A percentile compares a stretch with the other conserved stretches of the same genome.
Conservation (phyloP, 2,113 vertebrate genomes). For the Prionailurus bengalensis region DNA sequence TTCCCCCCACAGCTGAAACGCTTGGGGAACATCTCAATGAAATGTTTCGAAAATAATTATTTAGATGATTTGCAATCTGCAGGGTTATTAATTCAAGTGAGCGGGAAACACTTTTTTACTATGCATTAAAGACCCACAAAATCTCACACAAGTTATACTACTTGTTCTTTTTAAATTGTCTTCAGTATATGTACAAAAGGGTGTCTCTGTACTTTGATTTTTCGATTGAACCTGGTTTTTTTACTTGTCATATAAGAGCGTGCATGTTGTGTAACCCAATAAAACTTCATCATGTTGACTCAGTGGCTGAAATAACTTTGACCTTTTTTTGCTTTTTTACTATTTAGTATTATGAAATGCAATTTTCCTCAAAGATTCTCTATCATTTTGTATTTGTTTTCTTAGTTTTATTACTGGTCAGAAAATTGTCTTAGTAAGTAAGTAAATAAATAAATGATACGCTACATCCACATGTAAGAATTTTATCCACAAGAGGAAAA, state of each 20-base stretch:
- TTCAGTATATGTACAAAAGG: background rate
- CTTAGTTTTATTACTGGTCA: background rate
- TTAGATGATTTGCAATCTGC: slow-evolving; percentile 49
- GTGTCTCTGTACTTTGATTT: background rate
- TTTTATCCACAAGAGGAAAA: slow-evolving; percentile 41
- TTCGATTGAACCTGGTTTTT: slow-evolving; percentile 31
- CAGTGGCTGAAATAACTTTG: background rate
- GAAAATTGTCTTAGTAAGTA: background rate
- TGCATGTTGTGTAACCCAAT: background rate
- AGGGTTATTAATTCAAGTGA: background rate
- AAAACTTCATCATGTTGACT: background rate
- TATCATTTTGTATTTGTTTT: background rate
- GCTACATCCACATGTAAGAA: background rate
- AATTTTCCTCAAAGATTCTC: background rate
- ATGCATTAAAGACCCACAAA: slow-evolving; percentile 42
- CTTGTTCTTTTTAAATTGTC: background rate
- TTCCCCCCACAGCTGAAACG: background rate
- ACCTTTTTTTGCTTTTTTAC: slow-evolving; percentile 8
- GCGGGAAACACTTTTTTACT: background rate
- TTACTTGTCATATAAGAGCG: background rate
- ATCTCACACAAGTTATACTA: background rate
- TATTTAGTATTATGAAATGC: background rate
- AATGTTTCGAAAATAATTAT: slow-evolving; percentile 48
- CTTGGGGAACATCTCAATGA: slow-evolving; percentile 18
- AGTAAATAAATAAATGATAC: background rate